A percentile compares a stretch with the other conserved stretches of the same genome.
These are phyloP conservation scores for Patella ulyssiponensis DNA, from an alignment of 2,888 invertebrate species.

Conservation along the genomic window DNA sequence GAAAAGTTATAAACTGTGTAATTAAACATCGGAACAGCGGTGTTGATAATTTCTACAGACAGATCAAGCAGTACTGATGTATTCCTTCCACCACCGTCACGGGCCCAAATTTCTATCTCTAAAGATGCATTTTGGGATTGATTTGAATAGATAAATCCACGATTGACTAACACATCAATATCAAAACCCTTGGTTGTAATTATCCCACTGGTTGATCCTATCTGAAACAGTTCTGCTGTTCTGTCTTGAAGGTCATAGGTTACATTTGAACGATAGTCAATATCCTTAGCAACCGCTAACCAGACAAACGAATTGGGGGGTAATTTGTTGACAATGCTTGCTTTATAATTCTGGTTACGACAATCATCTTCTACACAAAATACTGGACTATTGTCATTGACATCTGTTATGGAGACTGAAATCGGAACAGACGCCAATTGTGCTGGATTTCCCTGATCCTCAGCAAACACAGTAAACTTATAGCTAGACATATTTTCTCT, in stretches of 20 bases:
- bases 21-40: conserved; percentile 13
- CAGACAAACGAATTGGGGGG: conserved; percentile 38
- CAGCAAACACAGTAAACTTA: conserved; percentile 34
- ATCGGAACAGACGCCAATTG: conserved; percentile 26
- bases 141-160: conserved; percentile 11
- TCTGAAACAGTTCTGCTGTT: conserved; percentile 22
- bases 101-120: conserved; percentile 13
- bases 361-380: conserved; percentile 36
- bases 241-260: conserved; percentile 16
- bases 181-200: conserved; percentile 30
- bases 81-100: conserved; percentile 15
- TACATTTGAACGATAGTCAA: conserved; percentile 34
- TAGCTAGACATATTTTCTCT: conserved; percentile 36
- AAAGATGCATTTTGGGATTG: conserved; percentile 9
- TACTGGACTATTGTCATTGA: conserved; percentile 32
- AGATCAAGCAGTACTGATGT: neutral
- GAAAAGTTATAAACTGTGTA: conserved; percentile 24
- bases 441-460: conserved; percentile 39
- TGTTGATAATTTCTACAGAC: conserved; percentile 6
- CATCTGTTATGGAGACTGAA: conserved; percentile 30
- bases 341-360: conserved; percentile 19
- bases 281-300: conserved; percentile 34
- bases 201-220: conserved; percentile 28
- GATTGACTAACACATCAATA: conserved; percentile 25
- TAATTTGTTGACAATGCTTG: conserved; percentile 39